Evolutionary conservation across 2,113 vertebrate genomes (phyloP), one percentile per base, ranked within the genome.

Genomic region (Indicator maculatus): DNA sequence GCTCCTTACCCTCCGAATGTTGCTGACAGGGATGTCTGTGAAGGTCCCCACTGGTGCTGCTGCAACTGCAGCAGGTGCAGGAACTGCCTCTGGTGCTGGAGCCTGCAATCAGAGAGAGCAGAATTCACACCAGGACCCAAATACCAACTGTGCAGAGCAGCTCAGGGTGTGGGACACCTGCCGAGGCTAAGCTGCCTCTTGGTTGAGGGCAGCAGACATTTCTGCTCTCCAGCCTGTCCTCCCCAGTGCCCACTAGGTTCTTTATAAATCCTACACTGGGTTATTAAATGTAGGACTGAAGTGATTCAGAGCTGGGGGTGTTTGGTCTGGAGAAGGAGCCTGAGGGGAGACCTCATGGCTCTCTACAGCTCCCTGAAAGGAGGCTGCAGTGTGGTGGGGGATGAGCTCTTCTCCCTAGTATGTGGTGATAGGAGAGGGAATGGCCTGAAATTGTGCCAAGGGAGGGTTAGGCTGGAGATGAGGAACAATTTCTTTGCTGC

Each of bases 21-120:
- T 99, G 98, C 98, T 99, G 97, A 99, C 96, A 4, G 99, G 99
- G 97, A 99, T 96, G 94, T 99, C 99, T 11, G 99, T 99, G 97
- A 99, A 99, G 97, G 98, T 98, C 30, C 99, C 99, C 20, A 97
- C 93, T 16, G 98, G 98, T 41, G 97, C 95, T 21, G 98, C 91
- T 16, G 97, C 94, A 78, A 93, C 86, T 16, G 97, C 95, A 5
- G 96, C 50, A 67, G 97, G 72, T 33, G 88, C 59, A 36, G 97
- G 95, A 71, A 91, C 92, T 47, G 95, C 95, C 41, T 28, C 96
- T 23, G 93, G 87, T 45, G 96, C 92, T 33, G 96, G 89, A 60
- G 96, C 97, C 98, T 95, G 95, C 33, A 41, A 7, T 11, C 7
- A 71, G 66, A 79, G 63, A 33, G 66, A 53, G 8, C n/a, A 85